Evolutionary conservation across 2,113 vertebrate genomes (phyloP).

Genomic region (Pongo abelii): DNA sequence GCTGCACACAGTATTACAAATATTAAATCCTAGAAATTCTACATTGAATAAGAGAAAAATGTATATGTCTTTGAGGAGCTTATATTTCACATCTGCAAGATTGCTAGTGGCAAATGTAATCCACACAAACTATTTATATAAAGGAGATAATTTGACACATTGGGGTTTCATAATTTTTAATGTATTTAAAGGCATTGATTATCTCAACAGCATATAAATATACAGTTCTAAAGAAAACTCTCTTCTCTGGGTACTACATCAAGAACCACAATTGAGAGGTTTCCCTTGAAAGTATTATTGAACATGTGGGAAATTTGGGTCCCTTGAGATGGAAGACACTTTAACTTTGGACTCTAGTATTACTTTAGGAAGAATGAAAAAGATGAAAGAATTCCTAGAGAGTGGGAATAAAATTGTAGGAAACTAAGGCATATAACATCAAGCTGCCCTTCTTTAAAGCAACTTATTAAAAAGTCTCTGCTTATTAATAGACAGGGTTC

Average conservation of each 20-base stretch:
- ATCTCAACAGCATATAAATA: not conserved
- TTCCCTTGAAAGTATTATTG: not conserved
- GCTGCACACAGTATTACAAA: not conserved
- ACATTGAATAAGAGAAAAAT: conserved; percentile 32
- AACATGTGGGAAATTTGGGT: not conserved
- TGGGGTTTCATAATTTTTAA: conserved; percentile 28
- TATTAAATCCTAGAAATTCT: too few relatives aligned
- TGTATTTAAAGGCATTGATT: not conserved
- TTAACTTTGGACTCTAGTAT: not conserved
- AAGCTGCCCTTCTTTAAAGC: not conserved
- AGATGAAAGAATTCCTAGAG: not conserved
- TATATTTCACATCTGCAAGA: conserved; percentile 57
- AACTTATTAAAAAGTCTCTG: conserved; percentile 19
- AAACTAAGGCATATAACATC: not conserved
- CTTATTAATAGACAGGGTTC: not conserved
- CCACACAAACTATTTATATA: not conserved
- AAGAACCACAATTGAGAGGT: not conserved
- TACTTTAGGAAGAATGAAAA: conserved; percentile 19
- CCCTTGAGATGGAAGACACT: not conserved
- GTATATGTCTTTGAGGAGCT: not conserved
- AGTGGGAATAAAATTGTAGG: not conserved
- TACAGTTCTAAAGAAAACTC: not conserved
- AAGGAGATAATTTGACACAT: not conserved
- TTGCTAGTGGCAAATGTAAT: conserved; percentile 18
- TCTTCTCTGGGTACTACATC: not conserved